Evolutionary conservation across 1,140 invertebrate species (phyloP).

Genomic region (Brachionus rotundiformis): DNA sequence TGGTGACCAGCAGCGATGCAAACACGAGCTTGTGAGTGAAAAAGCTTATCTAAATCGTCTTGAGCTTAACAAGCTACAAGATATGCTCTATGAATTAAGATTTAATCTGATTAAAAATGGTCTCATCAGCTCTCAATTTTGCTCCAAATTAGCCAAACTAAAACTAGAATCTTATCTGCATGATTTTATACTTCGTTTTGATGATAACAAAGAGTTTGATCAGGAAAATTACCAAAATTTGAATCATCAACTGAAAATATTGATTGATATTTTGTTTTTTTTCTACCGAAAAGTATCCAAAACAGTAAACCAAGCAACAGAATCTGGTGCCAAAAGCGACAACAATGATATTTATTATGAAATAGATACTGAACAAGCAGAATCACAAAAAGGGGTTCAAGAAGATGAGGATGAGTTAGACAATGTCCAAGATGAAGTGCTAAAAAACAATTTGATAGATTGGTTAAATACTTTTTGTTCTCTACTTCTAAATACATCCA

Average conservation of each 20-base stretch:
- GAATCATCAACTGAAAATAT: conserved; percentile 43
- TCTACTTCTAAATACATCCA: background rate
- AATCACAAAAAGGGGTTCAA: background rate
- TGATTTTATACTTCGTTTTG: conserved; percentile 39
- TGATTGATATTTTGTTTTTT: conserved; percentile 48
- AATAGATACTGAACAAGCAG: conserved; percentile 7
- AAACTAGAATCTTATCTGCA: conserved; percentile 45
- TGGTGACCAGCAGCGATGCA: conserved; percentile 39
- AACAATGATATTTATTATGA: conserved; percentile 32
- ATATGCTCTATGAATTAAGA: conserved; percentile 43
- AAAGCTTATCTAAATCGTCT: conserved; percentile 25
- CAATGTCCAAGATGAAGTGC: background rate
- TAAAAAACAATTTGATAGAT: background rate
- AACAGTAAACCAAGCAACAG: background rate
- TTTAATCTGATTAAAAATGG: conserved; percentile 51
- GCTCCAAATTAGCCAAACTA: conserved; percentile 41
- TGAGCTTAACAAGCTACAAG: conserved; percentile 31
- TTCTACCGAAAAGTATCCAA: conserved; percentile 30
- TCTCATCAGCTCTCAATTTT: conserved; percentile 50
- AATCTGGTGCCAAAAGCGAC: background rate
- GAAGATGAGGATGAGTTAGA: background rate
- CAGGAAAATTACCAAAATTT: conserved; percentile 14
- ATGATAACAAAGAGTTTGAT: background rate
- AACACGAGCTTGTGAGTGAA: conserved; percentile 38
- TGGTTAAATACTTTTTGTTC: conserved; percentile 4